Evolutionary conservation across 2,888 invertebrate species (phyloP).

Genomic region (Xanthorhoe designata): DNA sequence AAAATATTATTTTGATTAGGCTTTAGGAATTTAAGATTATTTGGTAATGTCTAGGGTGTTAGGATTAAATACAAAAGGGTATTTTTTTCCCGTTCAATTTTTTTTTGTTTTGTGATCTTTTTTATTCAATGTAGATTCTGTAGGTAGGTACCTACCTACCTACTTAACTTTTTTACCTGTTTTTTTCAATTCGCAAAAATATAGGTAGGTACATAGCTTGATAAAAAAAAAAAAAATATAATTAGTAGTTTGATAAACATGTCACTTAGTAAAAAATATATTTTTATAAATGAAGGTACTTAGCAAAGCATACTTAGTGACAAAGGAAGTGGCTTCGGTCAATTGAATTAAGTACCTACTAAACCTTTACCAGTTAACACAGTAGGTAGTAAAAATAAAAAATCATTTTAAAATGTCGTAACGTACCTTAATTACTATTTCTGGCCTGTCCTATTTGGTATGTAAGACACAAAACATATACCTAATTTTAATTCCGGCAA

Average conservation of each 20-base stretch:
- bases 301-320: neutral
- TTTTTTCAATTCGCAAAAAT: no score
- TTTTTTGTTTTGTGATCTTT: no score
- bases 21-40: no score
- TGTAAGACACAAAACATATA: slow-evolving; percentile 40
- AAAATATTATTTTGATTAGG: no score
- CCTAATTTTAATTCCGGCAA: slow-evolving; percentile 59
- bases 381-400: neutral
- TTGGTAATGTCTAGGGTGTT: no score
- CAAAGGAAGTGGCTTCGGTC: neutral
- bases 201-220: no score
- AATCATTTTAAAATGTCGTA: neutral
- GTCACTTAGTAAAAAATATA: neutral
- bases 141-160: no score
- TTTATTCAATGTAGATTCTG: no score
- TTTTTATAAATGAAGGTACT: neutral
- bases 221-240: no score
- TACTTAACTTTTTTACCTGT: no score
- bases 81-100: no score
- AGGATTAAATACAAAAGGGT: no score
- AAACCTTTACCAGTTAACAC: neutral
- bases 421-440: neutral
- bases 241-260: neutral
- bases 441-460: slow-evolving; percentile 38
- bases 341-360: slow-evolving; percentile 2